A percentile compares a stretch with the other conserved stretches of the same genome.
Evolutionary conservation across 2,888 invertebrate genomes (phyloP).

Genomic region (Zonitis immaculata): DNA sequence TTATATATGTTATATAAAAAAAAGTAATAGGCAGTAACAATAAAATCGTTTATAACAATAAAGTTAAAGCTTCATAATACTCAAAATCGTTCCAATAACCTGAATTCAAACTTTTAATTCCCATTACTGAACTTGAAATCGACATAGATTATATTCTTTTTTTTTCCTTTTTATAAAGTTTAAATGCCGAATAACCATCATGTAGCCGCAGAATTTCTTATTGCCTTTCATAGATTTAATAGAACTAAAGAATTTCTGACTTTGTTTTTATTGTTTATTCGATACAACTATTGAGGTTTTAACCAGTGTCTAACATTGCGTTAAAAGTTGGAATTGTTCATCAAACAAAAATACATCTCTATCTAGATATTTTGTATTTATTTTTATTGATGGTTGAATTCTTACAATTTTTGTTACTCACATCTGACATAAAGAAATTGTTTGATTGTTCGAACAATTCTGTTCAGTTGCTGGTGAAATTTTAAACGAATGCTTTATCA

Average conservation of each 20-base stretch:
- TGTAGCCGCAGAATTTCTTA: background rate
- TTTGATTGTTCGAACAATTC: no score
- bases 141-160: background rate
- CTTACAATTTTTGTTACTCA: no score
- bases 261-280: background rate
- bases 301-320: conserved; percentile 1
- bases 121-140: conserved; percentile 9
- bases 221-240: background rate
- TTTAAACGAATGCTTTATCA: no score
- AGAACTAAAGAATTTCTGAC: background rate
- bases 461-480: no score
- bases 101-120: conserved; percentile 4
- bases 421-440: no score
- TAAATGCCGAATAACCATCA: background rate
- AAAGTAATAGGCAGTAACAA: conserved; percentile 16
- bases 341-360: background rate
- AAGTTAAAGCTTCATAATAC: conserved; percentile 8
- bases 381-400: conserved; percentile 15
- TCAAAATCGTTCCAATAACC: conserved; percentile 4
- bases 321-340: background rate
- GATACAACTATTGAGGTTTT: background rate
- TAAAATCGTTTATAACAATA: conserved; percentile 20
- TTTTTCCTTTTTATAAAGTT: background rate
- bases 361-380: no score
- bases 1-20: conserved; percentile 17